Conservation (phyloP, 2,113 vertebrate genomes). For the Pristiophorus japonicus region DNA sequence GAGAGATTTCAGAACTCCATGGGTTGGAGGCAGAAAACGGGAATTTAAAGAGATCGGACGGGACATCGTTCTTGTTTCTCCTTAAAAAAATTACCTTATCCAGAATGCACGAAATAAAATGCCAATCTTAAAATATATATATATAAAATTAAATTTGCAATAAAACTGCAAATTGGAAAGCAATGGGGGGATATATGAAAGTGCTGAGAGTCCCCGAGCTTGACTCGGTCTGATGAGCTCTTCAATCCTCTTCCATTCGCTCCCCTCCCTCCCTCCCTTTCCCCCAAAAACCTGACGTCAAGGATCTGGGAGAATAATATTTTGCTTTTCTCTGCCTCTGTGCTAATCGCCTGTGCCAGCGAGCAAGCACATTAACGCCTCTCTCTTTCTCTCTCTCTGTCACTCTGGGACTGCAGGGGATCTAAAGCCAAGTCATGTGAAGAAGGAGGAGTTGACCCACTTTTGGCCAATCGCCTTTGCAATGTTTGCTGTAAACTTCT, state of each 20-base stretch:
- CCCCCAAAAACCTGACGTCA: neutral
- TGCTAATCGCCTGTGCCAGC: neutral
- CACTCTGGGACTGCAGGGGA: neutral
- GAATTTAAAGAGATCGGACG: conserved; percentile 65
- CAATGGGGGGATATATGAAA: neutral
- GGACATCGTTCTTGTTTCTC: conserved; percentile 77
- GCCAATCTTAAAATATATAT: neutral
- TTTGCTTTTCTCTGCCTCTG: neutral
- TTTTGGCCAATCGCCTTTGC: conserved; percentile 53
- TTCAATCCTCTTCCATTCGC: neutral
- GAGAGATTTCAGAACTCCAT: conserved; percentile 91
- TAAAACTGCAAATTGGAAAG: neutral
- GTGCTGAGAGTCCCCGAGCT: neutral
- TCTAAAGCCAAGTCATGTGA: conserved; percentile 50
- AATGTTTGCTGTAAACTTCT: conserved; percentile 36
- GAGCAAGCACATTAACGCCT: neutral
- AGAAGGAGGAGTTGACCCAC: conserved; percentile 53
- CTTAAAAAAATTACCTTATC: conserved; percentile 39
- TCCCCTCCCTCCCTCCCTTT: neutral
- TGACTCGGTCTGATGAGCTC: too few species aligned
- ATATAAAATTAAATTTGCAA: too few species aligned
- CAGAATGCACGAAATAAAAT: neutral
- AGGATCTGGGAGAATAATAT: neutral
- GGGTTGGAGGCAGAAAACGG: conserved; percentile 83
- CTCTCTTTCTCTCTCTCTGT: neutral